phyloP scores from a whole-genome alignment of 2,797 vertebrate genomes.

The Echiichthys vipera region DNA sequence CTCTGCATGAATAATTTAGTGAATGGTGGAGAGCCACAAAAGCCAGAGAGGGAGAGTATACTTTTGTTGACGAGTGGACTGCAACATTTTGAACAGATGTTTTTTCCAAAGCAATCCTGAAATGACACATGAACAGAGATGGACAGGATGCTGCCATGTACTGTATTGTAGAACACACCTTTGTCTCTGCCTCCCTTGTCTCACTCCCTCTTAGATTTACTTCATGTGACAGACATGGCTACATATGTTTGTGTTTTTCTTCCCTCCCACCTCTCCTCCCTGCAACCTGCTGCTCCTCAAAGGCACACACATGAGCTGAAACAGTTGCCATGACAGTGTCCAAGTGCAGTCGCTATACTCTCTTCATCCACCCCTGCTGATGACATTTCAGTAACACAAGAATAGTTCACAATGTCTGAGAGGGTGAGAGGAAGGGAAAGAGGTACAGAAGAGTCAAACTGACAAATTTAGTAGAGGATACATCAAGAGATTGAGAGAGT shows the following conservation, averaged over 20 bases:
- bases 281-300: conserved; percentile 43
- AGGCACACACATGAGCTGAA: conserved; percentile 60
- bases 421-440: conserved; percentile 37
- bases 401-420: conserved; percentile 50
- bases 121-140: neutral
- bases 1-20: conserved; percentile 65
- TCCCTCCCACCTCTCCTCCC: conserved; percentile 33
- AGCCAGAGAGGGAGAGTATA: neutral
- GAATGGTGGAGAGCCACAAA: conserved; percentile 15
- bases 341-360: conserved; percentile 71
- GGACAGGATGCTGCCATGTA: neutral
- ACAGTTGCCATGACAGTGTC: conserved; percentile 78
- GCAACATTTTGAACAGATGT: neutral
- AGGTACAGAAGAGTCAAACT: conserved; percentile 9
- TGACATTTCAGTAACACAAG: conserved; percentile 64
- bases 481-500: neutral
- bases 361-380: conserved; percentile 66
- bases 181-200: conserved; percentile 24
- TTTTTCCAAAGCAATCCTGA: neutral
- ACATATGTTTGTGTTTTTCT: conserved; percentile 58
- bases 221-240: conserved; percentile 59
- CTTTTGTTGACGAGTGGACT: conserved; percentile 9
- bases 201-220: conserved; percentile 17
- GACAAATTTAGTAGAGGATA: conserved; percentile 1
- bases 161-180: neutral